Evolutionary conservation across 2,113 vertebrate species (phyloP).

Genomic region (Falco punctatus): DNA sequence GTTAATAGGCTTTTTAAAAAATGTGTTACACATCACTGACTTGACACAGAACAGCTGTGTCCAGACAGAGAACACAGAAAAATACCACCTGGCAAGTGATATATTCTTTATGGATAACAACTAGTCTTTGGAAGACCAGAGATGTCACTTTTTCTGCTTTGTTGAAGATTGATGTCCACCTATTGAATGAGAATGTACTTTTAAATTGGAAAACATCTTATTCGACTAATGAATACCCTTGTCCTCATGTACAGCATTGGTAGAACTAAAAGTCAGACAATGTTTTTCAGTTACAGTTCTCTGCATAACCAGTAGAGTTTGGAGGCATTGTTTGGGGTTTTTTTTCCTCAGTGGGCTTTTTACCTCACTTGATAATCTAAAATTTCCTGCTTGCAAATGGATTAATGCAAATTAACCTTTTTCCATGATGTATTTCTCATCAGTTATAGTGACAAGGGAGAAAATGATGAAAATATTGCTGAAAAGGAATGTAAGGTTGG

Average conservation of each 20-base stretch:
- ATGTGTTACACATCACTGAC: constrained; percentile 55
- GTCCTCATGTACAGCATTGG: background rate
- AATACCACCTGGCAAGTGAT: constrained; percentile 47
- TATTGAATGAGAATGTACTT: background rate
- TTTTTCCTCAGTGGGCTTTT: background rate
- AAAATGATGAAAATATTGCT: background rate
- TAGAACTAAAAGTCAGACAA: background rate
- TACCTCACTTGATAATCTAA: background rate
- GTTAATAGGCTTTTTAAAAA: constrained; percentile 63
- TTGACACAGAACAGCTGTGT: constrained; percentile 60
- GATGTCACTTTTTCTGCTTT: constrained; percentile 7
- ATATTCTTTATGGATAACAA: background rate
- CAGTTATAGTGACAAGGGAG: background rate
- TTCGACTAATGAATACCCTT: background rate
- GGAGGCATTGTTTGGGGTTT: rapidly evolving
- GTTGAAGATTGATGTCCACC: constrained; percentile 33
- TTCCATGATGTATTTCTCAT: background rate
- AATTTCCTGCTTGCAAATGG: background rate
- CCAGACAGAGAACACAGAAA: constrained; percentile 35
- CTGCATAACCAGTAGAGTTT: background rate
- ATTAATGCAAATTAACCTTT: background rate
- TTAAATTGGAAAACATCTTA: constrained; percentile 21
- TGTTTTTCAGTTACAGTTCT: background rate
- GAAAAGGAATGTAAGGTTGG: background rate
- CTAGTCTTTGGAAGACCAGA: constrained; percentile 15